phyloP scores from a whole-genome alignment of 2,797 vertebrate genomes.

The Passerculus sandwichensis region DNA sequence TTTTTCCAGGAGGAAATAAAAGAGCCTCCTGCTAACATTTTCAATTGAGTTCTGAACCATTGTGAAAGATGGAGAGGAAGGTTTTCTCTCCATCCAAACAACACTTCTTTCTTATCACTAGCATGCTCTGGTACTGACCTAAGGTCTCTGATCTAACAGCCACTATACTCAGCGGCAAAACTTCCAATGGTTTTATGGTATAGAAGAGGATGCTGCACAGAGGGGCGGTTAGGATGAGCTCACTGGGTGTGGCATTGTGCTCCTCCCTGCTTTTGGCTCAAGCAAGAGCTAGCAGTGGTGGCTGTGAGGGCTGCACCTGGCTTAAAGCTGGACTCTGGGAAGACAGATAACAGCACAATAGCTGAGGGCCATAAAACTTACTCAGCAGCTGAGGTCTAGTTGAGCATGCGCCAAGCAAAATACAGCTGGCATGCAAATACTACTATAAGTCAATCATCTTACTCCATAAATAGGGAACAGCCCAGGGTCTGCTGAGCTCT shows the following conservation, averaged over 20 bases:
- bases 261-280: neutral
- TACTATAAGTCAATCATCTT: neutral
- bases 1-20: constrained; percentile 48
- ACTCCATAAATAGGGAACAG: neutral
- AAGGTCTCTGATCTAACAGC: neutral
- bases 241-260: neutral
- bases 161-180: neutral
- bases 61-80: neutral
- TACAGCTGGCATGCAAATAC: neutral
- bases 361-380: neutral
- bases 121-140: neutral
- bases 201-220: neutral
- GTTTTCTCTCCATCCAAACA: neutral
- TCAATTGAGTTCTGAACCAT: neutral
- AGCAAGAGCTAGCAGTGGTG: neutral
- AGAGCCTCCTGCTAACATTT: constrained; percentile 1
- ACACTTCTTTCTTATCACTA: neutral
- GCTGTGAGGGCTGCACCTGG: neutral
- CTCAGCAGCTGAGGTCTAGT: neutral
- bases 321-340: neutral
- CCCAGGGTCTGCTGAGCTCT: neutral
- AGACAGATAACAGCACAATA: neutral
- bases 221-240: neutral
- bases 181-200: neutral
- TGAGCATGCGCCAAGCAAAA: neutral